A percentile compares a stretch with the other conserved stretches of the same genome.
Evolutionary conservation across 2,888 invertebrate genomes (phyloP).

Genomic region (Aporophyla nigra): DNA sequence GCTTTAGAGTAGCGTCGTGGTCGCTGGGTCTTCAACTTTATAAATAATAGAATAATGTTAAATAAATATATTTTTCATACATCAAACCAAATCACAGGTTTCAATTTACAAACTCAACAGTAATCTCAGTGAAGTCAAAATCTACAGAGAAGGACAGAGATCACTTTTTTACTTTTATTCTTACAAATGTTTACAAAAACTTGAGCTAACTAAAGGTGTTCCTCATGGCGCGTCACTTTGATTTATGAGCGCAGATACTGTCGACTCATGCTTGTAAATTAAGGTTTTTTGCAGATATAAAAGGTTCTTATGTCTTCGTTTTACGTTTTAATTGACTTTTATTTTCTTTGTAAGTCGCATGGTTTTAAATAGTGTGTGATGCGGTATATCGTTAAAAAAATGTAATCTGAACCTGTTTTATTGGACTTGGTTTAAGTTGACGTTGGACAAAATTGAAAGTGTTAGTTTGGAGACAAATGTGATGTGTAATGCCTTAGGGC

Average conservation of each 20-base stretch:
- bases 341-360: background rate
- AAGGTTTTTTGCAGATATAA: conserved; percentile 31
- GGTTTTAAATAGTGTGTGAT: background rate
- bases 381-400: background rate
- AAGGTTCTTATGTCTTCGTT: conserved; percentile 1
- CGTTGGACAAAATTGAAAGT: background rate
- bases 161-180: conserved; percentile 43
- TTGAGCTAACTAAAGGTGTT: conserved; percentile 37
- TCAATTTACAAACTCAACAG: background rate
- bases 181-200: conserved; percentile 47
- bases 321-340: conserved; percentile 36
- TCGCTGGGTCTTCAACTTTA: background rate
- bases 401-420: background rate
- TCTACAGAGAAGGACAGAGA: conserved; percentile 17
- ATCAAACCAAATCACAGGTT: background rate
- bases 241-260: conserved; percentile 61
- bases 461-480: conserved; percentile 7
- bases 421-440: conserved; percentile 6
- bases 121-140: conserved; percentile 16
- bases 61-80: background rate
- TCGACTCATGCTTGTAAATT: conserved; percentile 59
- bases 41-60: background rate
- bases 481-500: conserved; percentile 6
- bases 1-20: background rate
- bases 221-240: conserved; percentile 53